Evolutionary conservation across 2,113 vertebrate species (phyloP).

Genomic region (Phyllostomus hastatus): DNA sequence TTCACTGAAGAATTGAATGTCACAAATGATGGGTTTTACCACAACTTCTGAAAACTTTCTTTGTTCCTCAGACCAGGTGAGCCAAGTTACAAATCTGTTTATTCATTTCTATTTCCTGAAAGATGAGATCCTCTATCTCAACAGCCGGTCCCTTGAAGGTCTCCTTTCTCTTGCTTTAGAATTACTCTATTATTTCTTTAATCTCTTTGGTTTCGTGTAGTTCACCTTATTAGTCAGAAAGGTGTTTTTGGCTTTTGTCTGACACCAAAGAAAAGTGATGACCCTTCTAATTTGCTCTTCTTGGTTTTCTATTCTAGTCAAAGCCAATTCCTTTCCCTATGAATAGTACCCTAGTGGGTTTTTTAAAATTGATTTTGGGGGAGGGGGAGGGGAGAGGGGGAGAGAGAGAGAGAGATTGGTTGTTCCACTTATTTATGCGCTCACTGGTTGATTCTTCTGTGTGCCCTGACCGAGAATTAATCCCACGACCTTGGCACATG

Average conservation of each 20-base stretch:
- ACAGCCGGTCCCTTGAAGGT: slow-evolving; percentile 12
- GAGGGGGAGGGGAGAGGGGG: fast-evolving
- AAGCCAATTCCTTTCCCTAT: background rate
- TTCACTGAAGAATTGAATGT: slow-evolving; percentile 5
- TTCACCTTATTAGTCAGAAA: slow-evolving; percentile 44
- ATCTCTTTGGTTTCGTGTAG: slow-evolving; percentile 59
- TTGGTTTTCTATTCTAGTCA: slow-evolving; percentile 44
- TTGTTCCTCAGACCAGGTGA: slow-evolving; percentile 59
- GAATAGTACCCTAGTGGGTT: background rate
- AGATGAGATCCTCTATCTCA: slow-evolving; percentile 42
- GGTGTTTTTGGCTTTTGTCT: slow-evolving; percentile 42
- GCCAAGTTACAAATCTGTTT: slow-evolving; percentile 60
- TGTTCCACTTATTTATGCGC: no score
- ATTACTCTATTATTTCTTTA: slow-evolving; percentile 43
- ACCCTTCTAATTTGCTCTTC: slow-evolving; percentile 52
- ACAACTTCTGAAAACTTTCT: slow-evolving; percentile 63
- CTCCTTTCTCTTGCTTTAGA: slow-evolving; percentile 59
- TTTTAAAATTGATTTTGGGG: background rate
- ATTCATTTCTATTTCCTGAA: slow-evolving; percentile 61
- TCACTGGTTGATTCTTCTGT: no score
- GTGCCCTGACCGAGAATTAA: background rate
- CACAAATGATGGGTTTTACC: slow-evolving; percentile 22
- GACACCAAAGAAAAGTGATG: slow-evolving; percentile 12
- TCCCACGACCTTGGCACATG: background rate
- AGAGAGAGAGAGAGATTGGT: no score